phyloP scores from a whole-genome alignment of 2,797 vertebrate genomes.

The Eupleurogrammus muticus region DNA sequence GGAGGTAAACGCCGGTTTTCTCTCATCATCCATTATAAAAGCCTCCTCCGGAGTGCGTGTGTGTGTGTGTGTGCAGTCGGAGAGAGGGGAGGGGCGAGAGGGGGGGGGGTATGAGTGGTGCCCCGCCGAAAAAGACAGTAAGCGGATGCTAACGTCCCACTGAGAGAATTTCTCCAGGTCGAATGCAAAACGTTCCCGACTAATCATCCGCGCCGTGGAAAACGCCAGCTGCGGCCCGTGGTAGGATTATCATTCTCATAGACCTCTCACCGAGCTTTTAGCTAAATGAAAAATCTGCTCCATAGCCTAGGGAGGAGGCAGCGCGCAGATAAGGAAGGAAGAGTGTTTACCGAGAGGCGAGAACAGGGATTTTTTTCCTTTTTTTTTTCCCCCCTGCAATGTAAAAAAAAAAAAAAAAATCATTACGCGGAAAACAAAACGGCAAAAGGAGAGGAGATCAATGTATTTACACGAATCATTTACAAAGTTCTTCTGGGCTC shows the following conservation, averaged over 20 bases:
- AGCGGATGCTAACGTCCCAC: conserved; percentile 99
- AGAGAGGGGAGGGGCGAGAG: conserved; percentile 62
- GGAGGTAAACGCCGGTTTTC: conserved; percentile 56
- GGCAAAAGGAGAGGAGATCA: conserved; percentile 89
- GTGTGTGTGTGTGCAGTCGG: conserved; percentile 27
- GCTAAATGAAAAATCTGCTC: conserved; percentile 99
- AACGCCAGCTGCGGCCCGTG: conserved; percentile 97
- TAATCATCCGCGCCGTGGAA: conserved; percentile 99
- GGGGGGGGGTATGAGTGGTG: conserved; percentile 58
- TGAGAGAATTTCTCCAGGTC: conserved; percentile 99
- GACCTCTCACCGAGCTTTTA: conserved; percentile 99
- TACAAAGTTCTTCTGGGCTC: conserved; percentile 97
- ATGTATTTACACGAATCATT: conserved; percentile 99
- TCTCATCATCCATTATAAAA: conserved; percentile 66
- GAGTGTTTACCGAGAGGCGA: conserved; percentile 97
- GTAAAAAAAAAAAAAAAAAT: conserved; percentile 90
- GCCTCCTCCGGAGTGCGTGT: conserved; percentile 46
- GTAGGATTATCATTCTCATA: conserved; percentile 99
- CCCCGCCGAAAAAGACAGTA: conserved; percentile 89
- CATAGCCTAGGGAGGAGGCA: conserved; percentile 98
- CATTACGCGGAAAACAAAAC: conserved; percentile 80
- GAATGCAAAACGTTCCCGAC: conserved; percentile 97
- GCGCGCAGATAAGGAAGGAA: conserved; percentile 95
- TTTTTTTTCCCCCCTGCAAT: conserved; percentile 77
- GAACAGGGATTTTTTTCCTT: conserved; percentile 91